Evolutionary conservation across 2,113 vertebrate genomes (phyloP), one percentile per base, ranked within the genome.

Genomic region (Perca flavescens): DNA sequence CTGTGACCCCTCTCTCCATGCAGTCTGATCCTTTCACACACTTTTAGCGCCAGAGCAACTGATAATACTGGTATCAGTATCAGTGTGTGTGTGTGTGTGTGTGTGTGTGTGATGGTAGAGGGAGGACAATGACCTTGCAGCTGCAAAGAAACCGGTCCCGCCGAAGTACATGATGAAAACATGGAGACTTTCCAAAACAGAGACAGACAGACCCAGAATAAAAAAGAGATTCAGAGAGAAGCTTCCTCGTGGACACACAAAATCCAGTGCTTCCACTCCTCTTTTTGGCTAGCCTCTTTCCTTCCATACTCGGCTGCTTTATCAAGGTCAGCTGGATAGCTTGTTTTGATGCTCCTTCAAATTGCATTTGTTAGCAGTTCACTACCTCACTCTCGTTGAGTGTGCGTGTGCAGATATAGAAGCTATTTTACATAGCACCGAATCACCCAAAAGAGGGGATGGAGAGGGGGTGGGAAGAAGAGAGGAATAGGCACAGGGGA

Each of bases 301-400:
- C 79, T 14, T 80, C 73, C 63, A 28, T 68, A 84, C 84, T 85
- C 75, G 64, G 57, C 79, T 70, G 68, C 61, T 43, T 68, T 61
- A 65, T 83, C 77, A 80, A 90, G 88, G 85, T 87, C 84, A 87
- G 73, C 62, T 80, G 70, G 70, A 76, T 46, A 5, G 62, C 64
- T 68, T 85, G 78, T 80, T 82, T 79, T 75, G 86, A 77, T 64
- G 77, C 74, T 62, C 40, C 52, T 65, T 78, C 60, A 84, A 86
- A 89, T 82, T 77, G 79, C 40, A 79, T 86, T 86, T 74, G 81
- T 75, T 82, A 82, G 43, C 66, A 74, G 63, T 52, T 66, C 56
- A 28, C 50, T 64, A 49, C 49, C 77, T 72, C 49, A 13, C 53
- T 61, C 53, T 2, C 69, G 62, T 4, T 14, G 8, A 28, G 15